phyloP scores from a whole-genome alignment of 2,113 vertebrate genomes.

The Tyrannus savana region DNA sequence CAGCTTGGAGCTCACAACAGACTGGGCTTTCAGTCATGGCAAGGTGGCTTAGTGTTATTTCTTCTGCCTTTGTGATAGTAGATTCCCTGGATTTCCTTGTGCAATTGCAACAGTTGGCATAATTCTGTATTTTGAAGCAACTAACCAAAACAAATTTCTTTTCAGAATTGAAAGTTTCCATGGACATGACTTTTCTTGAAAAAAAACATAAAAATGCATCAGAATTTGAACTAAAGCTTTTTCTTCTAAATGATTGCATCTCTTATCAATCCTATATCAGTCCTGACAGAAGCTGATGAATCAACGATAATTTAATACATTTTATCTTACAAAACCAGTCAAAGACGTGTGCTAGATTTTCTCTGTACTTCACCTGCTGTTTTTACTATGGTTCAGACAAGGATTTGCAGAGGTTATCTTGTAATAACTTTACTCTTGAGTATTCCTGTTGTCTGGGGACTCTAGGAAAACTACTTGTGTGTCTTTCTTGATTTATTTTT shows the following conservation, averaged over 20 bases:
- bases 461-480: neutral
- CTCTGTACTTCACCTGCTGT: neutral
- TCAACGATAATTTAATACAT: neutral
- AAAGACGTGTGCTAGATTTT: neutral
- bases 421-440: neutral
- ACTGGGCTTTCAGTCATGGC: fast-evolving
- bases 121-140: neutral
- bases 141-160: neutral
- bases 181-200: neutral
- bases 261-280: neutral
- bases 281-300: neutral
- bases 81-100: neutral
- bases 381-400: neutral
- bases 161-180: neutral
- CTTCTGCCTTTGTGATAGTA: neutral
- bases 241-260: neutral
- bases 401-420: neutral
- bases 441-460: neutral
- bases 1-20: neutral
- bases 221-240: neutral
- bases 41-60: neutral
- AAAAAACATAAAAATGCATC: neutral
- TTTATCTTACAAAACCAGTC: neutral
- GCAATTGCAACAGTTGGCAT: neutral
- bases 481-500: neutral